Base-by-base conservation (phyloP, 2,797 vertebrate species). In the Leptoclinus maculatus region DNA sequence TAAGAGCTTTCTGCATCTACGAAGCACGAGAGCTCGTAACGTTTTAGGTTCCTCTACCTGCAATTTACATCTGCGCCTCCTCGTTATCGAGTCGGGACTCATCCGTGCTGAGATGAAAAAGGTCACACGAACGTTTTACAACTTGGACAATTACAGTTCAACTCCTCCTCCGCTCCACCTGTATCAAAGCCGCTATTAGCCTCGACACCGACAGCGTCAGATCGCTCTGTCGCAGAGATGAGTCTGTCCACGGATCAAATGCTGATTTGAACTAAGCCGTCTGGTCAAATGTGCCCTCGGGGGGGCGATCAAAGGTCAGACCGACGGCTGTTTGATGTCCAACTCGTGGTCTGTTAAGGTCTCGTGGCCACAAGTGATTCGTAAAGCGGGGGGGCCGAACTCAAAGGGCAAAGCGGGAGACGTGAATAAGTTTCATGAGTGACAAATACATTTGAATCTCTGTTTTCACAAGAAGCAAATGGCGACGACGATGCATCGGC, bases 301-400 rank as follows among this genome's bases (percentile, higher is more conserved):
- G n/a, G 81, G 84, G 83, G 66, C 4, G 56, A 86, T 86, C 88
- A 94, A 94, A 94, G 91, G 93, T 93, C 91, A 92, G 29, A 62
- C 34, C 75, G 73, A 83, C 81, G 85, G 83, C 83, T 72, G 79
- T 89, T 83, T 91, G 88, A 92, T 83, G 87, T 90, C 82, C 79
- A 34, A 47, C 84, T 34, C 67, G 74, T 21, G 68, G 84, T 51
- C 69, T 1, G 80, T 76, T 86, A 84, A 88, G 88, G 85, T 90
- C 90, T 67, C 27, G 11, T 12, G 78, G 88, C 80, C 87, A 90
- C 87, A 74, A 88, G 91, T 53, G 89, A 88, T 82, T 89, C 74
- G 38, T 73, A 43, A 83, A 83, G 36, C 1, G 4, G 36, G 39
- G n/a, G n/a, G n/a, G 71, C n/a, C n/a, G 25, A 41, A 62, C 80